phyloP scores from a whole-genome alignment of 2,113 vertebrate species.

The Spea bombifrons region DNA sequence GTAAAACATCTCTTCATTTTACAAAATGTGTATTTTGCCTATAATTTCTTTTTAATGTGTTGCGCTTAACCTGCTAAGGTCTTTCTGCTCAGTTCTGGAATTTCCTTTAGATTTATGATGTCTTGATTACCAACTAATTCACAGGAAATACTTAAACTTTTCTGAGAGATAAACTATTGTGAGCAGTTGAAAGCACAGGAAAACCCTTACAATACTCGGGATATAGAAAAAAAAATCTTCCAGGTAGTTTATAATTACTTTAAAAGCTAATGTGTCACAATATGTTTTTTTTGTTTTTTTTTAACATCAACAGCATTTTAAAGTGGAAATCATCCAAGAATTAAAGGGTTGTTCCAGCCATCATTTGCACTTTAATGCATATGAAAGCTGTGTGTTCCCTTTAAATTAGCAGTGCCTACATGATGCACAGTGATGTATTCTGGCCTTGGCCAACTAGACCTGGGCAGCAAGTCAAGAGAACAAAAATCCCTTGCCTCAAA shows the following conservation, averaged over 20 bases:
- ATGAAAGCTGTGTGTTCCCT: too few species aligned
- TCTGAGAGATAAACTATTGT: conserved; percentile 47
- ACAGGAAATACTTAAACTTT: conserved; percentile 29
- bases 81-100: neutral
- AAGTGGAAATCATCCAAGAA: too few species aligned
- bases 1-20: too few species aligned
- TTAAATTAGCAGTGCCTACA: too few species aligned
- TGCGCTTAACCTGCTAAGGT: neutral
- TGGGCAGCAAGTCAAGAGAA: too few species aligned
- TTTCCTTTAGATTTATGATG: conserved; percentile 30
- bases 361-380: too few species aligned
- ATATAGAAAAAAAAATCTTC: conserved; percentile 11
- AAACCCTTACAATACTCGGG: conserved; percentile 40
- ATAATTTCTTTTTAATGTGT: neutral
- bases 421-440: too few species aligned
- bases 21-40: neutral
- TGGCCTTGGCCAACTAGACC: too few species aligned
- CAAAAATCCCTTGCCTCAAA: too few species aligned
- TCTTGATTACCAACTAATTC: conserved; percentile 30
- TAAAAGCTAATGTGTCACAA: neutral
- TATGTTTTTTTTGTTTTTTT: too few species aligned
- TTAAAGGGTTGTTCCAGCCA: too few species aligned
- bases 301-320: too few species aligned
- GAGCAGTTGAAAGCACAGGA: conserved; percentile 44
- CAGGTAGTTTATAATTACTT: neutral